Evolutionary conservation across 2,113 vertebrate species (phyloP), one percentile per base, ranked within the genome.

Genomic region (Coreoperca whiteheadi): DNA sequence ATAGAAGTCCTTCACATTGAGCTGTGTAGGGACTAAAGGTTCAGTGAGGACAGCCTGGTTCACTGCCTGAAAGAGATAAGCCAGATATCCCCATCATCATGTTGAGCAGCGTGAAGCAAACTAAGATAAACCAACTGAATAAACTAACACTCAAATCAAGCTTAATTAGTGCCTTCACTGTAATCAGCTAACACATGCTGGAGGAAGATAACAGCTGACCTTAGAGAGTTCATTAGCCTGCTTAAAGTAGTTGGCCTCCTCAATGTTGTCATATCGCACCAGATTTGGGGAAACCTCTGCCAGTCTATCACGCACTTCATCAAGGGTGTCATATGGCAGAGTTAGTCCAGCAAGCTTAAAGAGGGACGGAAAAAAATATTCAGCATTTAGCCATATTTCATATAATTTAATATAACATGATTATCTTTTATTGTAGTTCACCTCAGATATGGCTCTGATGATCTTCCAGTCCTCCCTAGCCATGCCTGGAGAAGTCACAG

Each of bases 381-480:
- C 4, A 77, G 15, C 23, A 51, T 81, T 80, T 67, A 85, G 21
- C 37, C 51, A n/a, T 20, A 46, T 43, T 74, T 73, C 23, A 63
- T 59, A 50, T 61, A 21, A 25, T 60, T 83, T 51, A 23, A 50
- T 25, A 66, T 8, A 30, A 50, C 9, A 20, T n/a, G 4, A 48
- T 61, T 56, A 15, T 50, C 2, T 8, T 51, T 41, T 46, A 12
- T 8, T 46, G 53, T 43, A 25, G 30, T 80, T 79, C 39, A 99
- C 97, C 97, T 98, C 97, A 74, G 97, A 97, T 78, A 98, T 63
- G 6, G 97, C 97, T 85, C 97, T 95, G 79, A 99, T 94, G 84
- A 99, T 98, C 93, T 87, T 98, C 98, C 97, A 99, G 94, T 99
- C 98, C 89, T 99, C 97, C 84, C 97, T 96, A n/a, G 97, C 97